Percentiles rank a stretch among this genome's conserved stretches.
These are phyloP conservation scores for Nomada ferruginata DNA, from an alignment of 2,888 invertebrate genomes.

Conservation along the genomic window DNA sequence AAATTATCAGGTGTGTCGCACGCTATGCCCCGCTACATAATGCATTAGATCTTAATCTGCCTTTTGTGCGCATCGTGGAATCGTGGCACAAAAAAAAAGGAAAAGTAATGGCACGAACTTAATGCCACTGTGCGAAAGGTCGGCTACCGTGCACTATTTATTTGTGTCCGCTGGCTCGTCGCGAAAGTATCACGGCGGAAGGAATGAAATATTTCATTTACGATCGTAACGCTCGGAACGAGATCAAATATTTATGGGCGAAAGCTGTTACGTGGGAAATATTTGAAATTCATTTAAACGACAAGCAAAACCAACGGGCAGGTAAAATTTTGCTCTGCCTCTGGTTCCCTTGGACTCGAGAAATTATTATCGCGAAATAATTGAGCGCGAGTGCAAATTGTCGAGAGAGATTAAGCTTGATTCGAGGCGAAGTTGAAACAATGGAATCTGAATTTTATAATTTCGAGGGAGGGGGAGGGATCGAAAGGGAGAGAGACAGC, in stretches of 20 bases:
- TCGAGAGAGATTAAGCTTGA: background rate
- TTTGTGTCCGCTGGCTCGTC: too few relatives aligned
- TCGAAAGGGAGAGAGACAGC: too few relatives aligned
- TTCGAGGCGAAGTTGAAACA: background rate
- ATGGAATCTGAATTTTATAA: constrained; percentile 7
- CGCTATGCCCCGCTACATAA: background rate
- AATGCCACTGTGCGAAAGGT: background rate
- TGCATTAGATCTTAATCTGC: constrained; percentile 24
- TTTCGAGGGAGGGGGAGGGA: background rate
- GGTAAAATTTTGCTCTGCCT: too few relatives aligned
- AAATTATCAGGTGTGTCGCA: constrained; percentile 35
- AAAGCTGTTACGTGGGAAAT: background rate
- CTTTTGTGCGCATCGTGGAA: background rate
- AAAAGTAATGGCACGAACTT: background rate
- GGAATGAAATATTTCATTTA: background rate
- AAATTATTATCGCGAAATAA: background rate
- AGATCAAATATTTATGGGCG: background rate
- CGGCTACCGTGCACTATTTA: too few relatives aligned
- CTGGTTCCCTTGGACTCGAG: too few relatives aligned
- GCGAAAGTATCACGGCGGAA: too few relatives aligned
- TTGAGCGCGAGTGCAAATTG: background rate
- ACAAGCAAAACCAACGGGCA: background rate
- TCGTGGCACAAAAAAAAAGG: background rate
- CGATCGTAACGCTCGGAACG: background rate
- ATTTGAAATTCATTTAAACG: background rate